A percentile compares a stretch with the other conserved stretches of the same genome.
Evolutionary conservation across 2,888 invertebrate genomes (phyloP).

Genomic region (Netelia virgata): DNA sequence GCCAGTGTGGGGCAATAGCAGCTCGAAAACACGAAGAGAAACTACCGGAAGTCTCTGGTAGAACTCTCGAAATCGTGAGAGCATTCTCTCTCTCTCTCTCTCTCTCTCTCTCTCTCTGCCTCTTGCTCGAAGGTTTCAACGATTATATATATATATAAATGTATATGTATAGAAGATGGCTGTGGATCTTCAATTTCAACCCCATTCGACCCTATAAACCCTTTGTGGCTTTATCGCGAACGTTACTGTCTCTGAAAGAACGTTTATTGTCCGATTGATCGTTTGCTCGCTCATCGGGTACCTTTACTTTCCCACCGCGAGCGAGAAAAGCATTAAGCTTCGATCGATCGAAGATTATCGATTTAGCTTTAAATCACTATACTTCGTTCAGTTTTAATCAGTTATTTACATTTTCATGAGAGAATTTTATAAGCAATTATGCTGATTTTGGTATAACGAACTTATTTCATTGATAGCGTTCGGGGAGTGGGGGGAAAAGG

Average conservation of each 20-base stretch:
- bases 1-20: slow-evolving; percentile 36
- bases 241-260: slow-evolving; percentile 4
- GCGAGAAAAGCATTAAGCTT: too few species aligned
- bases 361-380: too few species aligned
- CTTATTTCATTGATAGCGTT: slow-evolving; percentile 4
- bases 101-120: too few species aligned
- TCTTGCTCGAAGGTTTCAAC: neutral
- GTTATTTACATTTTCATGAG: neutral
- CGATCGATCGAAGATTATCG: too few species aligned
- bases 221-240: slow-evolving; percentile 16
- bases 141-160: neutral
- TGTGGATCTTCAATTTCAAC: slow-evolving; percentile 44
- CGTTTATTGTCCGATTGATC: neutral
- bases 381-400: neutral
- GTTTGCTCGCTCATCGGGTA: neutral
- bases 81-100: slow-evolving; percentile 19
- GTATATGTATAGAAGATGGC: neutral
- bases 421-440: neutral
- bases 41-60: slow-evolving; percentile 54
- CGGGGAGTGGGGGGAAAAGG: too few species aligned
- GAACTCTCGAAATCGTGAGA: slow-evolving; percentile 42
- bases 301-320: neutral
- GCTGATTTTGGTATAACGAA: neutral
- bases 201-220: slow-evolving; percentile 24
- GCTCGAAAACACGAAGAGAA: slow-evolving; percentile 58